Evolutionary conservation across 2,888 invertebrate species (phyloP).

Genomic region (Quadroppia sp.): DNA sequence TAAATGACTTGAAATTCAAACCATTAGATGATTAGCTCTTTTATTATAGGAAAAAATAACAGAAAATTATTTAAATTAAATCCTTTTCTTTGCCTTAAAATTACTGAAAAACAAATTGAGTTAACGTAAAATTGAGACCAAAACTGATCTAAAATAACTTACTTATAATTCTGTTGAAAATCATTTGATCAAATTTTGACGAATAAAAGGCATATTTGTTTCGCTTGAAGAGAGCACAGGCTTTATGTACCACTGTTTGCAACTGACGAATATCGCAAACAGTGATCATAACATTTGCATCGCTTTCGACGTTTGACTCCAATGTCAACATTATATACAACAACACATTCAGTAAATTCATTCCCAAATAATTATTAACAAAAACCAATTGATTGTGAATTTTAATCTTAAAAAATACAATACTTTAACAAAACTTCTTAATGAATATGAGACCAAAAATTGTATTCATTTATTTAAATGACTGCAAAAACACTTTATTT

Average conservation of each 20-base stretch:
- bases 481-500: too few species aligned
- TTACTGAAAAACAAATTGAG: constrained; percentile 4
- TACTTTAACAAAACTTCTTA: too few species aligned
- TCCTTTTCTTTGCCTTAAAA: background rate
- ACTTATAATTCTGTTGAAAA: constrained; percentile 19
- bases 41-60: background rate
- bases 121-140: background rate
- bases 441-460: too few species aligned
- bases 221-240: constrained; percentile 8
- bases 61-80: background rate
- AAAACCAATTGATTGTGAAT: background rate
- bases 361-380: background rate
- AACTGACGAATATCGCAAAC: constrained; percentile 29
- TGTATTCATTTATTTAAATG: too few species aligned
- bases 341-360: background rate
- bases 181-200: background rate
- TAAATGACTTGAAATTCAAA: background rate
- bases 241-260: background rate
- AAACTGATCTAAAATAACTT: background rate
- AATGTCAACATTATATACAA: background rate
- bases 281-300: constrained; percentile 6
- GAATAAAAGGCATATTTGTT: background rate
- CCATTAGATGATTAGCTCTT: constrained; percentile 8
- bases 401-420: too few species aligned
- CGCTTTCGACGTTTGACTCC: background rate